Evolutionary conservation across 2,797 vertebrate genomes (phyloP), one percentile per base, ranked within the genome.

Genomic region (Hippocampus kuda): DNA sequence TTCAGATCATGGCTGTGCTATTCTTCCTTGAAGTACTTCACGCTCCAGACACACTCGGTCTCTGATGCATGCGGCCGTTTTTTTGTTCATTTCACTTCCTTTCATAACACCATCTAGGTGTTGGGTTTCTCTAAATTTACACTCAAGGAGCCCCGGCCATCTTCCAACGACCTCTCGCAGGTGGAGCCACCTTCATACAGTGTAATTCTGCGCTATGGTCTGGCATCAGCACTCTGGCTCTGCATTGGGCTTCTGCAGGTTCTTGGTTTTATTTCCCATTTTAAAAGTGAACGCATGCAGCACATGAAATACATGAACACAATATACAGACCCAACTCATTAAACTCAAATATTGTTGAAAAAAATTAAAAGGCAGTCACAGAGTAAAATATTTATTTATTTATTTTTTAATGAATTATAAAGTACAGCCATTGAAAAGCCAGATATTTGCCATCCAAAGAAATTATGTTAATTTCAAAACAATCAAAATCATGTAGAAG

Each of bases 71-170:
- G 7, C 15, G 46, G 15, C 46, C 15, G 2, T 51, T 20, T 51
- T 51, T 5, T 48, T 67, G 26, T 12, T 20, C 8, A 2, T 49
- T 46, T 34, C 12, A 34, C 6, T 6, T 15, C 16, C 22, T 68
- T 56, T 65, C 7, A 26, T 27, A 10, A 46, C 42, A 18, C 15
- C 24, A 18, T 20, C 70, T 76, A 99, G 97, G 92, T 95, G 72
- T 87, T 94, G 61, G 94, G 94, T 69, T 98, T 99, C 88, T 95
- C 94, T 80, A 94, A 92, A 78, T 81, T 97, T 73, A 93, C 95
- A 48, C 84, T 98, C 71, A 95, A 94, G 88, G 95, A 98, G 82
- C 89, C 94, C 20, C 94, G 90, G 72, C 88, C 95, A 24, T 88
- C 86, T 63, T 91, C 98, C 51, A 81, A 86, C 69, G 93, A 92